phyloP scores from a whole-genome alignment of 1,140 invertebrate species.

The Polypedilum vanderplanki region DNA sequence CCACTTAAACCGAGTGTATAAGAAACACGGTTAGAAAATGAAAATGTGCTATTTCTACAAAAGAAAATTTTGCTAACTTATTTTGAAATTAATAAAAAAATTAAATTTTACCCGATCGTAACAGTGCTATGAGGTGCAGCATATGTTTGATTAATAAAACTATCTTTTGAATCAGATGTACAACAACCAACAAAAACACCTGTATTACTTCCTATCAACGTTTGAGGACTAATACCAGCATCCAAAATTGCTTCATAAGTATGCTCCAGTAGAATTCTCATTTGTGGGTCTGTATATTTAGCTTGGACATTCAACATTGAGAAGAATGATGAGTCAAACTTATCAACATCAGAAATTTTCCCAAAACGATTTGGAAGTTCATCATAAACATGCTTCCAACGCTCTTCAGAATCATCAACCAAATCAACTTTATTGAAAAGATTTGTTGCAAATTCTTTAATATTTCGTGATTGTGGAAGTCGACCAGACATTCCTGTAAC shows the following conservation, averaged over 20 bases:
- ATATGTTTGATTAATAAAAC: constrained; percentile 67
- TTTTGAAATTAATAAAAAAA: no score
- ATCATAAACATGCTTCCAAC: no score
- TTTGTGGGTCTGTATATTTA: constrained; percentile 42
- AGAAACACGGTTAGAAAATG: constrained; percentile 91
- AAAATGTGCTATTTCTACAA: no score
- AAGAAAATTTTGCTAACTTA: no score
- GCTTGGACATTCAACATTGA: constrained; percentile 90
- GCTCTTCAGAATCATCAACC: no score
- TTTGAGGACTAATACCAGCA: constrained; percentile 77
- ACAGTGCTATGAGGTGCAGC: constrained; percentile 87
- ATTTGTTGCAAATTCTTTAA: no score
- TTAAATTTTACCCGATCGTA: constrained; percentile 97
- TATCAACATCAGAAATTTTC: constrained; percentile 56
- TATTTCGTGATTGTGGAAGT: no score
- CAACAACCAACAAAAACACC: constrained; percentile 89
- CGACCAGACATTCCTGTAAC: no score
- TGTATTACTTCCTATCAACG: constrained; percentile 73
- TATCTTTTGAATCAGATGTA: constrained; percentile 76
- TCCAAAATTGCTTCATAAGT: constrained; percentile 93
- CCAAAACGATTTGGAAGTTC: no score
- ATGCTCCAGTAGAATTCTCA: constrained; percentile 84
- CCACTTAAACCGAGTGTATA: constrained; percentile 89
- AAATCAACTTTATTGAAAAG: no score
- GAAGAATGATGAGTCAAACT: constrained; percentile 91